phyloP scores from a whole-genome alignment of 2,797 vertebrate genomes.

The Sciurus carolinensis region DNA sequence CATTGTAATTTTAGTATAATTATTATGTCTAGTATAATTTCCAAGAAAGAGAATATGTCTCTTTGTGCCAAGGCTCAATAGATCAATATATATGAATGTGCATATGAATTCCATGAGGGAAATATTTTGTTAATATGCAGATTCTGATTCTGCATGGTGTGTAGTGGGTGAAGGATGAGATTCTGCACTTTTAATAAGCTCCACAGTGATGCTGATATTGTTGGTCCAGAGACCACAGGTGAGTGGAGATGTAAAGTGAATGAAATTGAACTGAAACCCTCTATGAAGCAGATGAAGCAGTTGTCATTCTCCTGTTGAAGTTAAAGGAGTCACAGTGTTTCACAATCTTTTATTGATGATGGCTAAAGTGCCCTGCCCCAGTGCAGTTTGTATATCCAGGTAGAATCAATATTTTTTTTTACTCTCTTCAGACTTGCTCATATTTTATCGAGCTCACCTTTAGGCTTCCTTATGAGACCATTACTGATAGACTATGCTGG shows the following conservation, averaged over 20 bases:
- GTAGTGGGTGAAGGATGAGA: background rate
- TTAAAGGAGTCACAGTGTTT: background rate
- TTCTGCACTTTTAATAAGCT: background rate
- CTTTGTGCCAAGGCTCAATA: background rate
- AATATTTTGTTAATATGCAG: background rate
- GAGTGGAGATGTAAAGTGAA: background rate
- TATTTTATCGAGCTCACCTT: background rate
- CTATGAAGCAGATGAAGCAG: background rate
- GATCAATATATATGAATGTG: background rate
- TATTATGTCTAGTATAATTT: constrained; percentile 1
- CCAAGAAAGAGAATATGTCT: background rate
- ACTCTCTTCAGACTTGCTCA: background rate
- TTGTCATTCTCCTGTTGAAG: constrained; percentile 13
- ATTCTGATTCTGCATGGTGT: background rate
- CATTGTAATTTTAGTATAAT: background rate
- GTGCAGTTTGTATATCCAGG: background rate
- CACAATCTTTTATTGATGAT: background rate
- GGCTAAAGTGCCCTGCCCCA: background rate
- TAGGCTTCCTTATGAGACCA: background rate
- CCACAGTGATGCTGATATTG: background rate
- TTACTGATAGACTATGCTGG: background rate
- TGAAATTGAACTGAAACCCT: background rate
- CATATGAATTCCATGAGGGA: background rate
- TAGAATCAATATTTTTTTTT: background rate
- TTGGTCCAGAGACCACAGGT: background rate